These are phyloP conservation scores for Anniella stebbinsi DNA, from an alignment of 2,797 vertebrate genomes.

Conservation along the genomic window DNA sequence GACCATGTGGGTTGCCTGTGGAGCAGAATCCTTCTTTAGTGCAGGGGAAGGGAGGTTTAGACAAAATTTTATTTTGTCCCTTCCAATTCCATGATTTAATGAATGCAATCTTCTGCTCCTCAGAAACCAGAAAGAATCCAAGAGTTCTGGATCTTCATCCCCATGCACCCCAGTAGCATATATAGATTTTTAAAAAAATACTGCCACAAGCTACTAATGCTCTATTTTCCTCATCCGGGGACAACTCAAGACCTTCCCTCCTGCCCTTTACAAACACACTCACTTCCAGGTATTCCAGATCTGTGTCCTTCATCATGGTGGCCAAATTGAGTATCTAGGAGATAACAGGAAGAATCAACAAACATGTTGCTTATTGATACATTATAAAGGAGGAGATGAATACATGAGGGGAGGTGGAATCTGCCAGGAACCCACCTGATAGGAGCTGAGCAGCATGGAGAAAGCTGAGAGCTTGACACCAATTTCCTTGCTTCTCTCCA, in stretches of 20 bases:
- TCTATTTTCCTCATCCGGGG: neutral
- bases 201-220: neutral
- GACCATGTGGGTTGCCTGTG: neutral
- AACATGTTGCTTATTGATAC: neutral
- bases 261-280: neutral
- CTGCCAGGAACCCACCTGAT: conserved; percentile 32
- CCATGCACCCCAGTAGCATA: neutral
- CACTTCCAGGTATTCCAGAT: conserved; percentile 37
- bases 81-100: neutral
- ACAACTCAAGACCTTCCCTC: neutral
- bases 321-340: conserved; percentile 35
- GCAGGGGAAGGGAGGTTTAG: neutral
- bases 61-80: neutral
- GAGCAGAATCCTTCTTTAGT: neutral
- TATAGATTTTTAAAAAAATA: neutral
- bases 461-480: conserved; percentile 55
- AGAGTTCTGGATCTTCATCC: neutral
- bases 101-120: neutral
- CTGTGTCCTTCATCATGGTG: conserved; percentile 17
- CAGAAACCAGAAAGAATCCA: neutral
- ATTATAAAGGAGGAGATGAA: neutral
- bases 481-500: conserved; percentile 41
- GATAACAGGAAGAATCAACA: neutral
- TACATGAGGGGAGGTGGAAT: no score
- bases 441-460: conserved; percentile 58